Conservation (phyloP, 2,888 invertebrate genomes). For the Formica aserva region DNA sequence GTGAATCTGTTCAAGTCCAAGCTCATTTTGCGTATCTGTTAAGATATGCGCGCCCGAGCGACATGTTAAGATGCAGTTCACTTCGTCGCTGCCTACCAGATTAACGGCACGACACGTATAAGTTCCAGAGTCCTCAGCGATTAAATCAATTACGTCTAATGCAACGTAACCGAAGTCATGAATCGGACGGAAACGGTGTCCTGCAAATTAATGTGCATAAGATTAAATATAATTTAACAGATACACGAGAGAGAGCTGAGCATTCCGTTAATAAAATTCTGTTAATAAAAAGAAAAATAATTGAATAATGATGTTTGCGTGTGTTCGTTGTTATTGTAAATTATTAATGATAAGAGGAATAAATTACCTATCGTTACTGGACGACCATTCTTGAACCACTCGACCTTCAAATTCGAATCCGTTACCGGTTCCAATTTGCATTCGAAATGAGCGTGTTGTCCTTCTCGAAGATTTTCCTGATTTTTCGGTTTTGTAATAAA, state of each 20-base stretch:
- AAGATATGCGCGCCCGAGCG: constrained; percentile 93
- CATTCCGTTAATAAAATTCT: not conserved
- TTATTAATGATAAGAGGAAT: constrained; percentile 22
- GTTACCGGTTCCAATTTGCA: constrained; percentile 98
- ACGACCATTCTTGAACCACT: constrained; percentile 98
- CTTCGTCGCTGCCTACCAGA: constrained; percentile 95
- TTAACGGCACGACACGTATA: constrained; percentile 98
- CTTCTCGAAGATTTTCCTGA: constrained; percentile 94
- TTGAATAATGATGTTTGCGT: not conserved
- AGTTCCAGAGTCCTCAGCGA: constrained; percentile 97
- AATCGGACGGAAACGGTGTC: constrained; percentile 97
- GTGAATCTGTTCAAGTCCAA: constrained; percentile 95
- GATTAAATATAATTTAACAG: constrained; percentile 1
- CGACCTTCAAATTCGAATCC: constrained; percentile 97
- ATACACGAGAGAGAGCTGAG: not conserved
- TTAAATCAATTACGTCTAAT: constrained; percentile 97
- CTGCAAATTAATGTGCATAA: constrained; percentile 79
- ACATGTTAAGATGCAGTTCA: constrained; percentile 91
- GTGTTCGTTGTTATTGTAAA: not conserved
- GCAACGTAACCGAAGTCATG: constrained; percentile 99
- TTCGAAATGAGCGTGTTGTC: constrained; percentile 98
- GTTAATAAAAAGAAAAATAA: not conserved
- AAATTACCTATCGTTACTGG: constrained; percentile 93
- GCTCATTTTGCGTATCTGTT: constrained; percentile 94
- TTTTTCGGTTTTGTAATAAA: constrained; percentile 96